A percentile compares a stretch with the other conserved stretches of the same genome.
Evolutionary conservation across 2,888 invertebrate genomes (phyloP).

Genomic region (Creontiades dilutus): DNA sequence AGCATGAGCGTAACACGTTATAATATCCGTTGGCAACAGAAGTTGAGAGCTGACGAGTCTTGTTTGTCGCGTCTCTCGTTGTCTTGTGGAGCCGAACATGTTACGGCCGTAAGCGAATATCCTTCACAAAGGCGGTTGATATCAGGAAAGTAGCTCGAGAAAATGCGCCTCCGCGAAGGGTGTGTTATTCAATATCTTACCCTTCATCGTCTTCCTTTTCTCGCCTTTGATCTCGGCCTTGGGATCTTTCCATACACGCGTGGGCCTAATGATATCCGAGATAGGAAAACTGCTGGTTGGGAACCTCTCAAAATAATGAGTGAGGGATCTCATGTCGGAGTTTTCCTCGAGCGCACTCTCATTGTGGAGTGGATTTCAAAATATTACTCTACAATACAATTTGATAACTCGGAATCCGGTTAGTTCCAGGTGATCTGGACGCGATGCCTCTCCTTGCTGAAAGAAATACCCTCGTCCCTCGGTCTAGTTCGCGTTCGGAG

Average conservation of each 20-base stretch:
- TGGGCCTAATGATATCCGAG: conserved; percentile 22
- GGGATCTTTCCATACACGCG: conserved; percentile 28
- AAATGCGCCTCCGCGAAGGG: neutral
- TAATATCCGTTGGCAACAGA: neutral
- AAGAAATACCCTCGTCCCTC: no score
- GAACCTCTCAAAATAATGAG: conserved; percentile 1
- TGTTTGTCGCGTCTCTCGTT: neutral
- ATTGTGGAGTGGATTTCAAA: neutral
- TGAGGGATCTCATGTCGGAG: conserved; percentile 18
- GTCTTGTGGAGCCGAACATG: neutral
- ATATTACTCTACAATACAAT: no score
- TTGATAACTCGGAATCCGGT: no score
- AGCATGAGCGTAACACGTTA: neutral
- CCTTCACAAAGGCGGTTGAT: conserved; percentile 24
- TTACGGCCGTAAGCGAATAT: conserved; percentile 9
- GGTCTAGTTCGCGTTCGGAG: no score
- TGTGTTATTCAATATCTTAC: conserved; percentile 39
- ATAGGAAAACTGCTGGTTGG: neutral
- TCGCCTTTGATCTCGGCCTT: conserved; percentile 3
- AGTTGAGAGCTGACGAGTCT: neutral
- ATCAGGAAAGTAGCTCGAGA: conserved; percentile 23
- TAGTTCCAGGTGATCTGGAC: no score
- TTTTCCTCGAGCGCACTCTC: neutral
- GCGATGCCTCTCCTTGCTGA: no score
- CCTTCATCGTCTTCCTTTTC: conserved; percentile 22